Percentiles rank a stretch among this genome's conserved stretches.
phyloP scores from a whole-genome alignment of 2,888 invertebrate species.

The Cryptus viduatorius region DNA sequence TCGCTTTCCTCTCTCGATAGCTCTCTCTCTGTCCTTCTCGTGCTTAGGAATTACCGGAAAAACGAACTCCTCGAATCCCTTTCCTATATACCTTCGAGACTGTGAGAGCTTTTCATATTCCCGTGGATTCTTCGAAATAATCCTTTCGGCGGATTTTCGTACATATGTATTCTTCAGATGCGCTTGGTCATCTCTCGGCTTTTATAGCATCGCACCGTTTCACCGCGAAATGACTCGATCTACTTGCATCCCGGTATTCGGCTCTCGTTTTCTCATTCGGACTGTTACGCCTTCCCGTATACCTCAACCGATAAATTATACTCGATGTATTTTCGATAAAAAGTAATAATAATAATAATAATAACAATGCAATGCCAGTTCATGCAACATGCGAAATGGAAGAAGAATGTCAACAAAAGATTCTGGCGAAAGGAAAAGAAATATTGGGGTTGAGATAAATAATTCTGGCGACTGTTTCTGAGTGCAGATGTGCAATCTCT shows the following conservation, averaged over 20 bases:
- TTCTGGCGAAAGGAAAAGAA: not conserved
- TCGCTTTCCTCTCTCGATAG: not conserved
- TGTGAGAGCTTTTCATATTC: constrained; percentile 37
- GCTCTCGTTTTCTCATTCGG: too few relatives aligned
- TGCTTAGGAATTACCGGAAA: constrained; percentile 29
- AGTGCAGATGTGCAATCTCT: constrained; percentile 36
- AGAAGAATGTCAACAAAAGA: constrained; percentile 1
- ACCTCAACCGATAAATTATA: not conserved
- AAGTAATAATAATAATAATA: not conserved
- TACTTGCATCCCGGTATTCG: constrained; percentile 4
- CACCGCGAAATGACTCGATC: constrained; percentile 25
- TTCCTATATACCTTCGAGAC: not conserved
- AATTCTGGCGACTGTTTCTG: constrained; percentile 48
- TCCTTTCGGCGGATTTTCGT: not conserved
- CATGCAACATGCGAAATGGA: not conserved
- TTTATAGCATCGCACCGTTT: not conserved
- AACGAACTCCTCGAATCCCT: constrained; percentile 10
- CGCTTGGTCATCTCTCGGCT: too few relatives aligned
- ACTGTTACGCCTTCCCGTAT: not conserved
- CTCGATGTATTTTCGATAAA: not conserved
- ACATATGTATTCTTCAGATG: too few relatives aligned
- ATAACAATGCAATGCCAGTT: not conserved
- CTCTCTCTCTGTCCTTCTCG: not conserved
- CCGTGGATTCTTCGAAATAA: not conserved
- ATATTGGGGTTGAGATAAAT: constrained; percentile 46